Base-by-base conservation (phyloP, 2,888 invertebrate genomes). In the Scrobipalpa costella region DNA sequence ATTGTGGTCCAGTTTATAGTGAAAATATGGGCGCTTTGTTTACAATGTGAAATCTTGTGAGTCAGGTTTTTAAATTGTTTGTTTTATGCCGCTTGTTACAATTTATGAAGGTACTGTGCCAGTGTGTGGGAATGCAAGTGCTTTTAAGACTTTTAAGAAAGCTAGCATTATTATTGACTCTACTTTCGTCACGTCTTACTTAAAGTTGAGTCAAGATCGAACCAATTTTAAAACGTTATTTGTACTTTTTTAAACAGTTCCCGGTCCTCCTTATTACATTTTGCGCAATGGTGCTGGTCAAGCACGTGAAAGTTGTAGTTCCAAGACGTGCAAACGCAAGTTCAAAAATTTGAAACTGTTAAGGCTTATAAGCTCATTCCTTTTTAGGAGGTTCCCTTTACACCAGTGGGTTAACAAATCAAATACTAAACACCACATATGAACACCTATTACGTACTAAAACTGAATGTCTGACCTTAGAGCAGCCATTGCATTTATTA, bases 1-100 rank as follows among this genome's bases (percentile, higher is more conserved):
- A 80, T 76, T 70, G 76, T 76, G 75, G 75, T 73, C 73, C 71
- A 72, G 74, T 73, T 74, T 71, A 69, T 74, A 67, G 68, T 67
- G 70, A 73, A 68, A 70, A 68, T 67, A 67, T 34, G 33, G 34
- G 9, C 64, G 65, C 61, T 66, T 65, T 63, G 47, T 64, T 61
- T 40, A 40, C 38, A 52, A 44, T 58, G 62, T 47, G 34, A 64
- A 60, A 60, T 57, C 33, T 63, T 62, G 61, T 62, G 63, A 64
- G 36, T 61, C 64, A 64, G 17, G 8, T 15, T 55, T 60, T 60
- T 47, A 49, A 49, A 27, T 62, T 44, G 62, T 62, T 62, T 62
- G 55, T 34, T 15, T 55, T 47, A 19, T 36, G 40, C 1, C 8
- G 55, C 34, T 33, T 55, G 49, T 55, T n/a, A n/a, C 13, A 6